A percentile compares a stretch with the other conserved stretches of the same genome.
These are phyloP conservation scores for Diplodus sargus DNA, from an alignment of 2,797 vertebrate species.

Conservation along the genomic window DNA sequence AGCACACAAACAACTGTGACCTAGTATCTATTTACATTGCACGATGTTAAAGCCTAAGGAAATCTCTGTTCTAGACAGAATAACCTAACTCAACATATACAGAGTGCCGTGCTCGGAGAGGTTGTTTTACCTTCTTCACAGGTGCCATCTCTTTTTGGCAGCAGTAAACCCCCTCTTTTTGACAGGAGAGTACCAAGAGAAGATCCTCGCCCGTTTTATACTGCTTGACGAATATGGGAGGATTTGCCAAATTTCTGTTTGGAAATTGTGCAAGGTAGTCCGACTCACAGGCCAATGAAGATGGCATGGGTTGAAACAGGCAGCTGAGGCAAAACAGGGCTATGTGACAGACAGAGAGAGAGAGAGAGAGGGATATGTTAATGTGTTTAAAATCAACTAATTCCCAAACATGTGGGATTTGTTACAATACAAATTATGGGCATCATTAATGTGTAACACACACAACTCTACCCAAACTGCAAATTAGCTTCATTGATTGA, in stretches of 20 bases:
- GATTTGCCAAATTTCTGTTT: constrained; percentile 56
- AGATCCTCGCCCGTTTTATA: constrained; percentile 50
- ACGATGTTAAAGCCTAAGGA: neutral
- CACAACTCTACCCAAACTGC: neutral
- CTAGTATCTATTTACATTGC: neutral
- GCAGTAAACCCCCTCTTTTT: constrained; percentile 41
- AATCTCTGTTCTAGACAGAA: neutral
- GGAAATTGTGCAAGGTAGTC: constrained; percentile 49
- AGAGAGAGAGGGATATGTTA: too few species aligned
- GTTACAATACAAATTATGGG: neutral
- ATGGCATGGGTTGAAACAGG: constrained; percentile 14
- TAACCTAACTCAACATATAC: neutral
- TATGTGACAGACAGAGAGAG: neutral
- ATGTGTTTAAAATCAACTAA: constrained; percentile 27
- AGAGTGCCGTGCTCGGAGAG: neutral
- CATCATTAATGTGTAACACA: neutral
- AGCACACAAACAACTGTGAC: neutral
- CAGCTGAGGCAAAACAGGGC: neutral
- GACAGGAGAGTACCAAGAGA: constrained; percentile 3
- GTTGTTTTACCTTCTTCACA: constrained; percentile 67
- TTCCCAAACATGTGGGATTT: neutral
- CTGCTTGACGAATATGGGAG: constrained; percentile 39
- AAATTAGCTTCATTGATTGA: neutral
- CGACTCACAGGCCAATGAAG: constrained; percentile 28
- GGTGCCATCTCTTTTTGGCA: constrained; percentile 64